phyloP scores from a whole-genome alignment of 1,140 invertebrate genomes.

The Drosophila littoralis region DNA sequence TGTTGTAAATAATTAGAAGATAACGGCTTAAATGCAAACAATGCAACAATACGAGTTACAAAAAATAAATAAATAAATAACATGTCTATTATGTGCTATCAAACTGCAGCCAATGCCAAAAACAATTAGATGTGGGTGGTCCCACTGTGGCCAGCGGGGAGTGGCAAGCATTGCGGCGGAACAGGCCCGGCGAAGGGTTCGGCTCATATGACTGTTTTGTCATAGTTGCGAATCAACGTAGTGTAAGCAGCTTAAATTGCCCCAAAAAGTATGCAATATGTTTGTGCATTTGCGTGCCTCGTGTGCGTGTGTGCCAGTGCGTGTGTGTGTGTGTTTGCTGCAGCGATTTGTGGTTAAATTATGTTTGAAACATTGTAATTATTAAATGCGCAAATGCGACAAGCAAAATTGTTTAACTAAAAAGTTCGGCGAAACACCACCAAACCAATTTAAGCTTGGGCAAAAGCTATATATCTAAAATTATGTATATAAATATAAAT shows the following conservation, averaged over 20 bases:
- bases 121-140: constrained; percentile 35
- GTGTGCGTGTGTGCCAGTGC: not conserved
- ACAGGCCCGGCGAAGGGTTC: not conserved
- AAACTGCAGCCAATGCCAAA: constrained; percentile 51
- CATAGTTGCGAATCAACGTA: constrained; percentile 44
- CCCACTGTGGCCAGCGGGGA: not conserved
- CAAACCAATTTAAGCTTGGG: not conserved
- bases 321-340: constrained; percentile 20
- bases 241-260: constrained; percentile 47
- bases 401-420: constrained; percentile 27
- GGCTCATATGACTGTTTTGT: constrained; percentile 17
- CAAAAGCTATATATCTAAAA: too few species aligned
- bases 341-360: constrained; percentile 51
- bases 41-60: constrained; percentile 22
- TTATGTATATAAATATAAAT: not conserved
- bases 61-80: constrained; percentile 43
- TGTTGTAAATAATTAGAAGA: constrained; percentile 77
- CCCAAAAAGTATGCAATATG: constrained; percentile 51
- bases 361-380: constrained; percentile 46
- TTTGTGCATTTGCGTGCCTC: constrained; percentile 15
- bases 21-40: constrained; percentile 58
- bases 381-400: constrained; percentile 37
- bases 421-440: not conserved
- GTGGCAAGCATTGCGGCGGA: not conserved
- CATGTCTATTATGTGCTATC: constrained; percentile 73